phyloP scores from a whole-genome alignment of 2,113 vertebrate species.

The Daubentonia madagascariensis region DNA sequence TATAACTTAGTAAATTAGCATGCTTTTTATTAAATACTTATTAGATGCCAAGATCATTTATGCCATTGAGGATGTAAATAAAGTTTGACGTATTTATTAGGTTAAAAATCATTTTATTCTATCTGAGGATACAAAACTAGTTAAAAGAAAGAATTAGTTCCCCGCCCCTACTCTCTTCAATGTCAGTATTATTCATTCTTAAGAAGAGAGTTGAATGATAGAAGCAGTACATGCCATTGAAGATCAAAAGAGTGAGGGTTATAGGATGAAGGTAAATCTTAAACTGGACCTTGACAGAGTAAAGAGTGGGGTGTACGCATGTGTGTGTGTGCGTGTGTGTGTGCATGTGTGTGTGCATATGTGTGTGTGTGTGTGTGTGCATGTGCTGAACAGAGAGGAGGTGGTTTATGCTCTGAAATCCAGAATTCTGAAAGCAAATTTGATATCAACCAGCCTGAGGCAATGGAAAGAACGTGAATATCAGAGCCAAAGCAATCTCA shows the following conservation, averaged over 20 bases:
- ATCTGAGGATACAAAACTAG: not conserved
- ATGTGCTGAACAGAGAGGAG: not conserved
- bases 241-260: not conserved
- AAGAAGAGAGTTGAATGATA: not conserved
- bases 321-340: not conserved
- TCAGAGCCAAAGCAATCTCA: not conserved
- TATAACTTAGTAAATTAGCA: not conserved
- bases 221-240: not conserved
- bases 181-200: not conserved
- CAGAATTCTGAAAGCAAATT: not conserved
- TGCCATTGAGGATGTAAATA: not conserved
- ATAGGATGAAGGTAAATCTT: not conserved
- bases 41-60: not conserved
- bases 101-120: not conserved
- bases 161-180: accelerated
- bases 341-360: not conserved
- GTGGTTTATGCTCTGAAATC: not conserved
- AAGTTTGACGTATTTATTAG: not conserved
- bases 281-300: not conserved
- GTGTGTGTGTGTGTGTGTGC: not conserved
- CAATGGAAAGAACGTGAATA: not conserved
- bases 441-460: not conserved
- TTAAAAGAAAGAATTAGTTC: not conserved
- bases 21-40: not conserved
- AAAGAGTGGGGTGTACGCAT: not conserved